phyloP scores from a whole-genome alignment of 1,140 invertebrate species.

The Daktulosphaira vitifoliae region DNA sequence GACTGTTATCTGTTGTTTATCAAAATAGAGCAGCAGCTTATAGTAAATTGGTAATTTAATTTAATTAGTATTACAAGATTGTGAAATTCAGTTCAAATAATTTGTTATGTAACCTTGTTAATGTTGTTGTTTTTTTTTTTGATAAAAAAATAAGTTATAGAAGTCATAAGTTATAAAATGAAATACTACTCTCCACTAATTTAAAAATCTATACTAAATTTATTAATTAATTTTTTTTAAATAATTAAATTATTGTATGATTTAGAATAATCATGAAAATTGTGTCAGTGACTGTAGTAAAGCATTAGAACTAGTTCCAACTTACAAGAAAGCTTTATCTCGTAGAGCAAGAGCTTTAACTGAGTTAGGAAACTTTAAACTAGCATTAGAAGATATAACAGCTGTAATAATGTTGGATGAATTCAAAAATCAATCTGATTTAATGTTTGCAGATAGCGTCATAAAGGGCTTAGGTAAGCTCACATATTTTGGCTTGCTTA shows the following conservation, averaged over 20 bases:
- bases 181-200: too few species aligned
- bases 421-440: conserved; percentile 68
- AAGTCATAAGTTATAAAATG: too few species aligned
- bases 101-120: background rate
- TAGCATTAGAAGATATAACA: conserved; percentile 83
- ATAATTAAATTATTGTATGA: conserved; percentile 1
- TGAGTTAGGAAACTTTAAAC: conserved; percentile 62
- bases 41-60: conserved; percentile 66
- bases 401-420: conserved; percentile 82
- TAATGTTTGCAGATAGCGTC: conserved; percentile 75
- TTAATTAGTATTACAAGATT: background rate
- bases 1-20: conserved; percentile 80
- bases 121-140: background rate
- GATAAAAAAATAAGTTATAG: too few species aligned
- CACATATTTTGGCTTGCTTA: too few species aligned
- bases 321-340: conserved; percentile 80
- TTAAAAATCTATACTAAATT: too few species aligned
- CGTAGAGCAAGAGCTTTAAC: conserved; percentile 76
- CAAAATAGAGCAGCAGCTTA: conserved; percentile 93
- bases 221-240: background rate
- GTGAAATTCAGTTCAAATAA: background rate
- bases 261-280: conserved; percentile 66
- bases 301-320: conserved; percentile 76
- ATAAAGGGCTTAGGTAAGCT: conserved; percentile 65
- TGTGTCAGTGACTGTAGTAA: conserved; percentile 79